Percentiles rank a stretch among this genome's conserved stretches.
Conservation (phyloP, 2,888 invertebrate genomes). For the Scaptomyza caliginosa region DNA sequence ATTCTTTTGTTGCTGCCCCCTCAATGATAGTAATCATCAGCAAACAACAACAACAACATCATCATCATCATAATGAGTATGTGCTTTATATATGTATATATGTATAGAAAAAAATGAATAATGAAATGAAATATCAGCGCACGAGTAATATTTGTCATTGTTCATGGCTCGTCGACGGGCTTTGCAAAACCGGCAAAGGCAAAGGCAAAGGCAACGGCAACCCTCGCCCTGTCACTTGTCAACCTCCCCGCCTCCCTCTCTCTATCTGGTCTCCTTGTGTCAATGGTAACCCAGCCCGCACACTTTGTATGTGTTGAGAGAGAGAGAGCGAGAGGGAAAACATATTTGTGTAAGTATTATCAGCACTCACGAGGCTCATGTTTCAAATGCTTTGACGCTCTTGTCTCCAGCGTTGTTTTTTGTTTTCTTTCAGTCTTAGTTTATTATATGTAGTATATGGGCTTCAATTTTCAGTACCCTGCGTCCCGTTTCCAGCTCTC, state of each 20-base stretch:
- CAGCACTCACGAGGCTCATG: constrained; percentile 75
- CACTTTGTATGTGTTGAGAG: background rate
- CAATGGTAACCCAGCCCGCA: constrained; percentile 24
- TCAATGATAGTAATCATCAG: constrained; percentile 5
- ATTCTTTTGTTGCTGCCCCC: background rate
- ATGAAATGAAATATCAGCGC: constrained; percentile 45
- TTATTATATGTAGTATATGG: constrained; percentile 40
- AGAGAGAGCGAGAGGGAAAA: no score
- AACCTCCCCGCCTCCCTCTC: background rate
- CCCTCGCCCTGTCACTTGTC: constrained; percentile 17
- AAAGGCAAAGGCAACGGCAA: no score
- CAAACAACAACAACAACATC: no score
- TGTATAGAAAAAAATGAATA: constrained; percentile 16
- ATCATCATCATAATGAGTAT: constrained; percentile 4
- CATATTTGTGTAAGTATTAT: constrained; percentile 42
- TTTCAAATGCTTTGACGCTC: constrained; percentile 61
- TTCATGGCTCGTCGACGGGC: constrained; percentile 18
- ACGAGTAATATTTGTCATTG: constrained; percentile 60
- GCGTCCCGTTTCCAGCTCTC: background rate
- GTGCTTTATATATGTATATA: background rate
- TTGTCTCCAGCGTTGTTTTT: constrained; percentile 9
- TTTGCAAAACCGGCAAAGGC: constrained; percentile 3
- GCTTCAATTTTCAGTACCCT: constrained; percentile 32
- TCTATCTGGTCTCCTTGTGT: background rate
- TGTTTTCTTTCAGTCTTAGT: background rate